These are phyloP conservation scores for Euspilapteryx auroguttella DNA, from an alignment of 2,888 invertebrate species.

Conservation along the genomic window DNA sequence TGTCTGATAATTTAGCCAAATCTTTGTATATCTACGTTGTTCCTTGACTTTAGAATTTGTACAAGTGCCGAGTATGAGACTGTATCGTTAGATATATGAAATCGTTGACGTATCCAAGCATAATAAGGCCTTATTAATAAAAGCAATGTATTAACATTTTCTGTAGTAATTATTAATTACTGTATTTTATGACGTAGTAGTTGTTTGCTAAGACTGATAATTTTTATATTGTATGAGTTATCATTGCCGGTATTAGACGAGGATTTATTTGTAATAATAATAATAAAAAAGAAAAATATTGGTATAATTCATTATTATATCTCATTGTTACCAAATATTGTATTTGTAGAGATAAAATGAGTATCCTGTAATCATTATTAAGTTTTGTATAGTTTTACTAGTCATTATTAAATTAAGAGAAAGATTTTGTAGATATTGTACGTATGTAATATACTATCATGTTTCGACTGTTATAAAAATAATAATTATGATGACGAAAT, in stretches of 20 bases:
- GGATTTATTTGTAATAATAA: slow-evolving; percentile 18
- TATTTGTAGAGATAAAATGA: slow-evolving; percentile 36
- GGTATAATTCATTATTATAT: slow-evolving; percentile 33
- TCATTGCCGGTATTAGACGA: slow-evolving; percentile 49
- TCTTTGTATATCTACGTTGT: slow-evolving; percentile 20
- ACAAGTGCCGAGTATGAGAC: slow-evolving; percentile 26
- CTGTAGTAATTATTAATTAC: slow-evolving; percentile 44
- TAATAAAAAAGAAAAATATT: slow-evolving; percentile 38
- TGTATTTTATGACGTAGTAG: slow-evolving; percentile 21
- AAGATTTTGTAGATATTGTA: slow-evolving; percentile 17
- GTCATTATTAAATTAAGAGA: slow-evolving; percentile 54
- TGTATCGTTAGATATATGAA: slow-evolving; percentile 22
- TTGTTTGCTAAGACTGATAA: slow-evolving; percentile 41
- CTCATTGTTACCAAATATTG: slow-evolving; percentile 61
- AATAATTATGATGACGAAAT: background rate
- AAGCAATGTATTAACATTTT: slow-evolving; percentile 14
- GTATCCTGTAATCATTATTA: slow-evolving; percentile 23
- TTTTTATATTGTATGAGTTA: slow-evolving; percentile 22
- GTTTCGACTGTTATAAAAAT: slow-evolving; percentile 12
- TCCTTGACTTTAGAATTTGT: slow-evolving; percentile 24
- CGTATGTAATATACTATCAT: slow-evolving; percentile 17
- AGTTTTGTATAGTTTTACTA: slow-evolving; percentile 46
- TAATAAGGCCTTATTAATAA: slow-evolving; percentile 23
- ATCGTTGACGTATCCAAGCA: slow-evolving; percentile 25
- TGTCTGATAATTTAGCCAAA: slow-evolving; percentile 31